These are phyloP conservation scores for Aphidius ervi DNA, from an alignment of 1,140 invertebrate species.

Conservation along the genomic window DNA sequence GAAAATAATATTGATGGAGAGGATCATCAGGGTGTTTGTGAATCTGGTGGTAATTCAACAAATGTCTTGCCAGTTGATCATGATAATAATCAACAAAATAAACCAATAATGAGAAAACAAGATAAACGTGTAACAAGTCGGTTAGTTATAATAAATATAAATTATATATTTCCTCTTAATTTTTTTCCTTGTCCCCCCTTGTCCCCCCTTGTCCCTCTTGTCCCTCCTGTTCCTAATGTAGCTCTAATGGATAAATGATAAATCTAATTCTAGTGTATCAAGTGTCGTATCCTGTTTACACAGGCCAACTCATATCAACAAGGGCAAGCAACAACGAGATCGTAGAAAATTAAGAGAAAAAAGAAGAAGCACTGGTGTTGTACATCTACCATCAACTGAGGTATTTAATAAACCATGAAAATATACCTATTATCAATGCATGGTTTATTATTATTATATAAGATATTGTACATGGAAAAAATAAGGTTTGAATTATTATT, in stretches of 20 bases:
- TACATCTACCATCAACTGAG: slow-evolving; percentile 64
- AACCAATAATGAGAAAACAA: slow-evolving; percentile 40
- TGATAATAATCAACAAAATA: slow-evolving; percentile 34
- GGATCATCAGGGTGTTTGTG: slow-evolving; percentile 36
- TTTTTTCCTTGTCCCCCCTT: too few relatives aligned
- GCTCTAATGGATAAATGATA: too few relatives aligned
- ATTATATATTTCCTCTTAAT: not conserved
- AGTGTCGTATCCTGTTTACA: slow-evolving; percentile 35
- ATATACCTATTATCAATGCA: not conserved
- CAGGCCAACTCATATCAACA: slow-evolving; percentile 57
- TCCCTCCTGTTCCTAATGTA: too few relatives aligned
- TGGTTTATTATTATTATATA: slow-evolving; percentile 1
- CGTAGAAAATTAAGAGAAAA: slow-evolving; percentile 63
- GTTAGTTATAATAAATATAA: slow-evolving; percentile 24
- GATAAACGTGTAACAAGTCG: slow-evolving; percentile 39
- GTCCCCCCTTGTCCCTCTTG: too few relatives aligned
- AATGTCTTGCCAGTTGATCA: slow-evolving; percentile 34
- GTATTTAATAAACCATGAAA: slow-evolving; percentile 37
- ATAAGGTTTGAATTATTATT: not conserved
- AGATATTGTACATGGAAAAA: not conserved
- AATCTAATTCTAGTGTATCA: slow-evolving; percentile 29
- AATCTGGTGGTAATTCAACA: slow-evolving; percentile 28
- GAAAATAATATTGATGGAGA: slow-evolving; percentile 35
- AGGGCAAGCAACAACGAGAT: slow-evolving; percentile 59
- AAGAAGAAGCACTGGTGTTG: slow-evolving; percentile 61